Percentiles rank a stretch among this genome's conserved stretches.
Conservation (phyloP, 2,888 invertebrate genomes). For the Pycnomerus fuliginosus region DNA sequence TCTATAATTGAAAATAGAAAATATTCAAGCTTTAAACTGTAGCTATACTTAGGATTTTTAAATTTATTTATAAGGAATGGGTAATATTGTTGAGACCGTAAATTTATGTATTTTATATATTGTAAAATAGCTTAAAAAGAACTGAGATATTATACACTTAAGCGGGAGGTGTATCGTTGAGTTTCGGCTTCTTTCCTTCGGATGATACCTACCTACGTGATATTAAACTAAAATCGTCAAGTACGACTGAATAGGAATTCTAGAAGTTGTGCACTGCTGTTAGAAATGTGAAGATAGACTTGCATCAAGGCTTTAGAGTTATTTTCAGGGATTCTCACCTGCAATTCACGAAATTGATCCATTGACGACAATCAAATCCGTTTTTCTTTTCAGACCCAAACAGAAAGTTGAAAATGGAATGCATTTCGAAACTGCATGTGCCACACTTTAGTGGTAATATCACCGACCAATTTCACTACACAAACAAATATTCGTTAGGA, state of each 20-base stretch:
- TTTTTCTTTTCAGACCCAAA: too few species aligned
- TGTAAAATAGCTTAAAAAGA: constrained; percentile 46
- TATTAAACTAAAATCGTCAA: constrained; percentile 47
- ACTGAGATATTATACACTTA: constrained; percentile 45
- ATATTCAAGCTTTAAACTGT: constrained; percentile 51
- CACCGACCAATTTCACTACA: constrained; percentile 49
- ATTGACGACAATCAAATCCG: constrained; percentile 26
- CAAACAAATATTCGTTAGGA: constrained; percentile 37
- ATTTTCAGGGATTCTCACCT: constrained; percentile 22
- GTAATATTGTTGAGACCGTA: constrained; percentile 35
- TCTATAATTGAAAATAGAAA: constrained; percentile 43
- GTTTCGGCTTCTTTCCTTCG: constrained; percentile 29
- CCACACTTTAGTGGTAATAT: constrained; percentile 36
- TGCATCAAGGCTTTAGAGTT: constrained; percentile 32
- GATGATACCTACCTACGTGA: constrained; percentile 45
- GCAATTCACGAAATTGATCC: too few species aligned
- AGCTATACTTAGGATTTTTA: constrained; percentile 46
- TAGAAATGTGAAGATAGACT: constrained; percentile 39
- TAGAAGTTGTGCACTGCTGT: constrained; percentile 48
- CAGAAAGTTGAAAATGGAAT: too few species aligned
- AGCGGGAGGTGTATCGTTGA: constrained; percentile 41
- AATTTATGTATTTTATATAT: constrained; percentile 51
- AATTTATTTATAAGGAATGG: constrained; percentile 42
- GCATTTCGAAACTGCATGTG: constrained; percentile 39
- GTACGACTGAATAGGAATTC: constrained; percentile 46